Conservation (phyloP, 2,113 vertebrate species). For the Corydoras sp. region DNA sequence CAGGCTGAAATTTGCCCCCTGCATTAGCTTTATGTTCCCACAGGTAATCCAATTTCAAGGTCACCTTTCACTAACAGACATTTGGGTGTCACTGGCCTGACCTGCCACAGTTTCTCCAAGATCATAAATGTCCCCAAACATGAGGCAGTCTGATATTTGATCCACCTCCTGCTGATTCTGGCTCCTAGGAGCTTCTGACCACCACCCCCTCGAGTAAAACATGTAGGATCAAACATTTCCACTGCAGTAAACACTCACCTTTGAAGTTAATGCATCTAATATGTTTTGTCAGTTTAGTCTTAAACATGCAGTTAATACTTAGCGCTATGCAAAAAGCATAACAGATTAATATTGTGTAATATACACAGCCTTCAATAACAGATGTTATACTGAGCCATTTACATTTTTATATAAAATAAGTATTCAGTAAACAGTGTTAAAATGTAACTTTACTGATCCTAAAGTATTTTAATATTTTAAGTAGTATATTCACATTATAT, state of each 20-base stretch:
- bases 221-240: conserved; percentile 9
- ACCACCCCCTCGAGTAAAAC: conserved; percentile 32
- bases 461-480: too few species aligned
- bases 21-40: too few species aligned
- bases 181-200: conserved; percentile 28
- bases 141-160: conserved; percentile 40
- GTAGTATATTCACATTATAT: too few species aligned
- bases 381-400: too few species aligned
- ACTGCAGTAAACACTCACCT: conserved; percentile 31
- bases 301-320: conserved; percentile 22
- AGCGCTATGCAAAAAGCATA: conserved; percentile 26
- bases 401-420: too few species aligned
- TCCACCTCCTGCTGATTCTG: conserved; percentile 37
- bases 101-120: conserved; percentile 27
- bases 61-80: conserved; percentile 1
- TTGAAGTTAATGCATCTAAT: conserved; percentile 27
- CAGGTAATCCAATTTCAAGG: neutral
- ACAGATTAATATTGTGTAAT: conserved; percentile 38
- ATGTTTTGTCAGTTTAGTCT: conserved; percentile 13
- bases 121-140: conserved; percentile 38
- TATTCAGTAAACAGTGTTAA: too few species aligned
- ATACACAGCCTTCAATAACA: too few species aligned
- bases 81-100: conserved; percentile 35
- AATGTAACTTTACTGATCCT: too few species aligned
- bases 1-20: too few species aligned